Percentiles rank a stretch among this genome's conserved stretches.
These are phyloP conservation scores for Merluccius polli DNA, from an alignment of 2,797 vertebrate species.

Conservation along the genomic window DNA sequence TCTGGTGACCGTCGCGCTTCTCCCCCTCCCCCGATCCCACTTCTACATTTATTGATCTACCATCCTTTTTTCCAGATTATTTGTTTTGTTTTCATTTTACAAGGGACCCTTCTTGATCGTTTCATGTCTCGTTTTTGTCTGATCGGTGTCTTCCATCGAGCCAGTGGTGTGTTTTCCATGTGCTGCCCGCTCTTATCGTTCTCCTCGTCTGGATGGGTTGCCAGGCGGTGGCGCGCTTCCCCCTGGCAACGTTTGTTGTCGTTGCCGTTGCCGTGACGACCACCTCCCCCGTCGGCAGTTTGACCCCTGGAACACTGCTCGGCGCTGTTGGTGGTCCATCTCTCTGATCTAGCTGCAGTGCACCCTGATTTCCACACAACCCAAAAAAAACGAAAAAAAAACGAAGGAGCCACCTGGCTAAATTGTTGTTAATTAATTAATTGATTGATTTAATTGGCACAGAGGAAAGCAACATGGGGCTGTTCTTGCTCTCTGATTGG, in stretches of 20 bases:
- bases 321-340: constrained; percentile 57
- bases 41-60: constrained; percentile 26
- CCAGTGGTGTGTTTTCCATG: constrained; percentile 50
- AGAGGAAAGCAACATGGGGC: constrained; percentile 4
- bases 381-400: too few species aligned
- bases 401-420: too few species aligned
- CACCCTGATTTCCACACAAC: constrained; percentile 52
- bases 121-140: constrained; percentile 51
- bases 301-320: constrained; percentile 35
- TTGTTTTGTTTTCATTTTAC: background rate
- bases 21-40: constrained; percentile 43
- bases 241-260: background rate
- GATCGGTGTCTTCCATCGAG: constrained; percentile 47
- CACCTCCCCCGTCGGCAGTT: constrained; percentile 32
- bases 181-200: constrained; percentile 50
- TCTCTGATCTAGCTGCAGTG: constrained; percentile 72
- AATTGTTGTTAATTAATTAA: background rate
- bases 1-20: constrained; percentile 76
- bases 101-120: constrained; percentile 52
- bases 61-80: background rate
- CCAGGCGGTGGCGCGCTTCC: constrained; percentile 40
- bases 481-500: constrained; percentile 43
- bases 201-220: constrained; percentile 54
- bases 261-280: constrained; percentile 34
- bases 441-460: constrained; percentile 26